Evolutionary conservation across 2,888 invertebrate genomes (phyloP), one percentile per base, ranked within the genome.

Genomic region (Tiliacea aurago): DNA sequence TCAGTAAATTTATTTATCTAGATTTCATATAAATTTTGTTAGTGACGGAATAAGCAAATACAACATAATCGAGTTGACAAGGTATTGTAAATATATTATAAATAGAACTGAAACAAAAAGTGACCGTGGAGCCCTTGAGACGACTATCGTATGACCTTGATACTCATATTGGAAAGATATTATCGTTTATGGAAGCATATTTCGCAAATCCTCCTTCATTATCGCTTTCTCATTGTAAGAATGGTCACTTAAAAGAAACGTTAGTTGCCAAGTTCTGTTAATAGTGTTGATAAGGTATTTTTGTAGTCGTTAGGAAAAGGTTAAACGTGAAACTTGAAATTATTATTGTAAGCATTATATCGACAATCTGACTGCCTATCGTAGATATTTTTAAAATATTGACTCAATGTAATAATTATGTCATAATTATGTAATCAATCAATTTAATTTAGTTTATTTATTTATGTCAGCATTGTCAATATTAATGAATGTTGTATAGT

Each of bases 191-290:
- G 33, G 15, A 7, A 63, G 49, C 69, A 76, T 70, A 70, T 76
- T 76, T 70, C 4, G 20, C 49, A 43, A 45, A 37, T 37, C 13
- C n/a, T 20, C 53, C 4, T 23, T 47, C 28, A 55, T 47, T 20
- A 23, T 61, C 68, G n/a, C 37, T 28, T 20, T 69, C 37, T 70
- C 37, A 45, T 13, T 62, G 28, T 37, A 11, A 3, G 13, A 74
- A 70, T 58, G 45, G 62, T 51, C 77, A 41, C 49, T 56, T 51
- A 55, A 58, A 76, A 76, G 49, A 70, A 76, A 70, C 45, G 49
- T 70, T 56, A 51, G 7, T 37, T n/a, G 15, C 53, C 11, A 69
- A 70, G 55, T 76, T 62, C 20, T 70, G 62, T 47, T 63, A 70
- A 63, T 47, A 70, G 55, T 76, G 63, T 56, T 28, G 13, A 13